phyloP scores from a whole-genome alignment of 1,140 invertebrate genomes.

The Phocides pigmalion region DNA sequence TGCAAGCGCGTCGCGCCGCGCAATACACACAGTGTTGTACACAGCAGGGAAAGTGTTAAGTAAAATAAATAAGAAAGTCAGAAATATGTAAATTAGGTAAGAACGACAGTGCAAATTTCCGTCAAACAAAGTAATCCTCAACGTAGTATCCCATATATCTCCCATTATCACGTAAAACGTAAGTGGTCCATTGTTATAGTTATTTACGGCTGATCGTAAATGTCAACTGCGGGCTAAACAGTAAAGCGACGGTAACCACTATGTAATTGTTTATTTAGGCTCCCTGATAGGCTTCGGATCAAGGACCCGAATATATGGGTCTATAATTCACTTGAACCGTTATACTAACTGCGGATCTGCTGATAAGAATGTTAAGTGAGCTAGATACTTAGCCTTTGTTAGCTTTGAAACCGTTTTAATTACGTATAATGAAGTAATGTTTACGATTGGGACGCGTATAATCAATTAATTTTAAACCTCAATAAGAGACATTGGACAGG shows the following conservation, averaged over 20 bases:
- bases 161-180: constrained; percentile 9
- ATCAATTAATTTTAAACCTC: too few relatives aligned
- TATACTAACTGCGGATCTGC: constrained; percentile 5
- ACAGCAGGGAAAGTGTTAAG: too few relatives aligned
- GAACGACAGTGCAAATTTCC: too few relatives aligned
- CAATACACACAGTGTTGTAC: too few relatives aligned
- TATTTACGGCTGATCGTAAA: constrained; percentile 32
- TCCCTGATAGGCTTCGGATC: constrained; percentile 29
- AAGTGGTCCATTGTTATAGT: constrained; percentile 29
- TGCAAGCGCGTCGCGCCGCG: too few relatives aligned
- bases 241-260: constrained; percentile 29
- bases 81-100: too few relatives aligned
- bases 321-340: constrained; percentile 27
- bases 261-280: constrained; percentile 33
- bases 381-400: not conserved
- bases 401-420: not conserved
- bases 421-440: not conserved
- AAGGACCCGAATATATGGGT: constrained; percentile 30
- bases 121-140: not conserved
- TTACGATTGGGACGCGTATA: too few relatives aligned
- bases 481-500: too few relatives aligned
- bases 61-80: too few relatives aligned
- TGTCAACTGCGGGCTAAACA: constrained; percentile 27
- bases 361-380: constrained; percentile 21
- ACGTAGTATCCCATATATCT: constrained; percentile 8